Evolutionary conservation across 1,140 invertebrate genomes (phyloP).

Genomic region (Anastatus disparis): DNA sequence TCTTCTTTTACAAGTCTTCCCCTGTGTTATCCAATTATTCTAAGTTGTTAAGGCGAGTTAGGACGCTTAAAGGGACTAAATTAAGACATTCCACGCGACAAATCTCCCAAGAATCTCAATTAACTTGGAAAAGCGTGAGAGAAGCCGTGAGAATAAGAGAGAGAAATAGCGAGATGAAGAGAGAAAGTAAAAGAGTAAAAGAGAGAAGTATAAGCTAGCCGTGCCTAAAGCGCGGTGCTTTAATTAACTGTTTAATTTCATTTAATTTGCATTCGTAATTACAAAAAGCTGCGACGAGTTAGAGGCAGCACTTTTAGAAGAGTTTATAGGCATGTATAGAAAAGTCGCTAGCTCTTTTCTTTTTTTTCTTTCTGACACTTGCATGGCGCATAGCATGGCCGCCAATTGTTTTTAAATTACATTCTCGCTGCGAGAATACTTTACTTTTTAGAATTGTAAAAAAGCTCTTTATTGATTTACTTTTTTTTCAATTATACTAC

Average conservation of each 20-base stretch:
- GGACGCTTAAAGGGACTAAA: constrained; percentile 67
- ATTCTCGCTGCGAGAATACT: not conserved
- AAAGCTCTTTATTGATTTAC: too few species aligned
- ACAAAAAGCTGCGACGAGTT: constrained; percentile 51
- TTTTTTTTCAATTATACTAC: too few species aligned
- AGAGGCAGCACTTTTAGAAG: too few species aligned
- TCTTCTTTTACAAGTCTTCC: constrained; percentile 11
- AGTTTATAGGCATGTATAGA: too few species aligned
- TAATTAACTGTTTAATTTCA: constrained; percentile 69
- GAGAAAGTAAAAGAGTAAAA: not conserved
- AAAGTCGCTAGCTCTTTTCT: too few species aligned
- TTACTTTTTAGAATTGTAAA: too few species aligned
- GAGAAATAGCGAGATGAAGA: not conserved
- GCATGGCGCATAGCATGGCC: not conserved
- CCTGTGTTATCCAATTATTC: constrained; percentile 67
- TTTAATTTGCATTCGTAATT: constrained; percentile 65
- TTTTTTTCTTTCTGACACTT: too few species aligned
- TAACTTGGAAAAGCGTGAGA: constrained; percentile 63
- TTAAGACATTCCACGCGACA: constrained; percentile 69
- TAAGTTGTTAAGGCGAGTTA: constrained; percentile 68
- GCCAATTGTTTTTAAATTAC: constrained; percentile 1
- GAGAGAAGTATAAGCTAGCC: not conserved
- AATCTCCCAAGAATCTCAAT: constrained; percentile 70
- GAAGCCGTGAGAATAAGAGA: constrained; percentile 22
- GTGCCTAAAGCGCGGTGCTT: constrained; percentile 48